These are phyloP conservation scores for Thinocorus orbignyianus DNA, from an alignment of 2,113 vertebrate genomes.

Conservation along the genomic window DNA sequence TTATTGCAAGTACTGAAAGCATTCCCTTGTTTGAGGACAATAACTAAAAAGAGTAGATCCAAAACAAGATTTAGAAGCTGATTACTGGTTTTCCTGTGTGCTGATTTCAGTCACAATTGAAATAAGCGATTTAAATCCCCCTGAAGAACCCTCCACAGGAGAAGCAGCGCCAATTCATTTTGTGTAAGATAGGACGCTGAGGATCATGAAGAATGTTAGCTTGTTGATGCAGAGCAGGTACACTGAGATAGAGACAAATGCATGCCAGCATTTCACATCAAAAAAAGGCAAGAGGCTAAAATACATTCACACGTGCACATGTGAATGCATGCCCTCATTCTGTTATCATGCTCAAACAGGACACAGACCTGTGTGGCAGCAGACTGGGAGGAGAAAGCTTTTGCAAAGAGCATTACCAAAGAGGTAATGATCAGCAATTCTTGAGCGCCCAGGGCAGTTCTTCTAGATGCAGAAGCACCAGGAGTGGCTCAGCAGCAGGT, in stretches of 20 bases:
- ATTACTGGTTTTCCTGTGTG: background rate
- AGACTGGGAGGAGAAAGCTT: background rate
- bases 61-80: background rate
- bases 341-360: fast-evolving
- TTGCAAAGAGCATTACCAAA: background rate
- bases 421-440: background rate
- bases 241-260: background rate
- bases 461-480: background rate
- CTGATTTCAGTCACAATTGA: background rate
- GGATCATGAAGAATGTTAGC: background rate
- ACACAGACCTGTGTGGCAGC: background rate
- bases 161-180: background rate
- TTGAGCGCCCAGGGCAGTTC: background rate
- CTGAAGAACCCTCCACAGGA: background rate
- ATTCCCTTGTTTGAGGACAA: background rate
- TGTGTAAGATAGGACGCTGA: background rate
- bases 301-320: background rate
- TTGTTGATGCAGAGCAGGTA: background rate
- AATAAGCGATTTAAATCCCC: background rate
- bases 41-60: background rate
- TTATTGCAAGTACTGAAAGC: background rate
- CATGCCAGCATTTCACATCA: background rate
- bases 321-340: background rate
- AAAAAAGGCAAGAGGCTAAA: background rate
- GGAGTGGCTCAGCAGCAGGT: background rate